These are phyloP conservation scores for Synanthedon myopaeformis DNA, from an alignment of 2,888 invertebrate genomes.

Conservation along the genomic window DNA sequence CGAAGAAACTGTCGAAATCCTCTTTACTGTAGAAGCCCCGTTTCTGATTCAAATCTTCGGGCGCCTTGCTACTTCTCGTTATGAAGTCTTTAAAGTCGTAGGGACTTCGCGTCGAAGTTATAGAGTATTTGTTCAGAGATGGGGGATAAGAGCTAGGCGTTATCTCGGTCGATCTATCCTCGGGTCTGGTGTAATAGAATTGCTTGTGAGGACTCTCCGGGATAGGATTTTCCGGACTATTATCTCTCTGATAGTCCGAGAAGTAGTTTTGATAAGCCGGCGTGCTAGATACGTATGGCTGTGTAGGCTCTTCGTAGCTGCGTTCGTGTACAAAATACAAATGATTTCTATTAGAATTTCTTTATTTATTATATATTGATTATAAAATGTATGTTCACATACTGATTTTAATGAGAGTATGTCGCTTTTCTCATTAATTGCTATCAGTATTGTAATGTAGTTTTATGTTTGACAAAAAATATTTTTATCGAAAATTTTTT, in stretches of 20 bases:
- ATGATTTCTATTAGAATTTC: conserved; percentile 35
- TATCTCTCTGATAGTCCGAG: conserved; percentile 18
- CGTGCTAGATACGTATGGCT: conserved; percentile 54
- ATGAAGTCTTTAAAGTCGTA: conserved; percentile 64
- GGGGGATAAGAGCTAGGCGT: conserved; percentile 27
- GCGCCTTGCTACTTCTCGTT: conserved; percentile 32
- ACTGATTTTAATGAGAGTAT: conserved; percentile 37
- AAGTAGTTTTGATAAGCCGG: conserved; percentile 31
- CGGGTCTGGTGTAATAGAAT: conserved; percentile 16
- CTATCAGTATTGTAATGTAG: conserved; percentile 31
- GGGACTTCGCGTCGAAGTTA: conserved; percentile 67
- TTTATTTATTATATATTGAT: conserved; percentile 7
- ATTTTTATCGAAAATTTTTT: not conserved
- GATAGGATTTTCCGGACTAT: conserved; percentile 11
- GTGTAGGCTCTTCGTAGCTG: conserved; percentile 61
- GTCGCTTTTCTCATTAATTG: conserved; percentile 25
- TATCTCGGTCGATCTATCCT: conserved; percentile 32
- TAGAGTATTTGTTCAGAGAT: conserved; percentile 49
- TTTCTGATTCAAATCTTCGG: conserved; percentile 16
- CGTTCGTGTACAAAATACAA: conserved; percentile 21
- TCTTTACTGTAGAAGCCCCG: conserved; percentile 49
- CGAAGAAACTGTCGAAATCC: conserved; percentile 44
- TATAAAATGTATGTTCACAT: conserved; percentile 29
- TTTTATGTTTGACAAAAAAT: not conserved
- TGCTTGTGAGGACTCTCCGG: conserved; percentile 23